Percentiles rank a stretch among this genome's conserved stretches.
phyloP scores from a whole-genome alignment of 1,140 invertebrate genomes.

The Elymnias hypermnestra region DNA sequence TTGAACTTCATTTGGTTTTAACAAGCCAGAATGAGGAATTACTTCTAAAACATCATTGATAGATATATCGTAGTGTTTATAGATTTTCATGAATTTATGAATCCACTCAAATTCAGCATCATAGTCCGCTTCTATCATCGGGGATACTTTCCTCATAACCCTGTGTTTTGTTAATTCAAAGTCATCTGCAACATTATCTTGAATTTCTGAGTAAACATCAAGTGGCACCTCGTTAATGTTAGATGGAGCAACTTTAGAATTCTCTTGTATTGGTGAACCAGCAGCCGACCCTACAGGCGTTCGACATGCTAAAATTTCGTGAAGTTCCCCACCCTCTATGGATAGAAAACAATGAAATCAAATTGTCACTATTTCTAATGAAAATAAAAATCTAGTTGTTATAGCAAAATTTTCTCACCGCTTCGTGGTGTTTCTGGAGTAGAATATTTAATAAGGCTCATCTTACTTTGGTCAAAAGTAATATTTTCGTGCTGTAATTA shows the following conservation, averaged over 20 bases:
- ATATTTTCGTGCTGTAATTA: background rate
- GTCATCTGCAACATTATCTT: conserved; percentile 9
- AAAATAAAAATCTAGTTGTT: background rate
- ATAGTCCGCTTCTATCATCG: conserved; percentile 42
- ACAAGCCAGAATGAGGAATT: conserved; percentile 46
- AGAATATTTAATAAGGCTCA: conserved; percentile 5
- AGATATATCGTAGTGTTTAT: conserved; percentile 22
- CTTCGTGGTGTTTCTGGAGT: conserved; percentile 5
- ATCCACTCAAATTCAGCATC: conserved; percentile 48
- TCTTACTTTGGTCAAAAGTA: background rate
- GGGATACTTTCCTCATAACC: conserved; percentile 39
- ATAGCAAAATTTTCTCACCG: background rate
- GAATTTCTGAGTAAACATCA: conserved; percentile 4
- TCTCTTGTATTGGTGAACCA: conserved; percentile 12
- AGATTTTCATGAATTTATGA: conserved; percentile 43
- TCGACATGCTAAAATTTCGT: conserved; percentile 31
- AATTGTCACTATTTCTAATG: too few relatives aligned
- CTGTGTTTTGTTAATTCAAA: conserved; percentile 22
- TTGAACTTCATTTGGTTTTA: conserved; percentile 56
- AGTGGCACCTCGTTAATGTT: conserved; percentile 2
- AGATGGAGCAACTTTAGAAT: conserved; percentile 1
- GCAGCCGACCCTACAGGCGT: conserved; percentile 21
- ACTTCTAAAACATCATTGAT: conserved; percentile 50
- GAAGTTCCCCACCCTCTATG: conserved; percentile 19
- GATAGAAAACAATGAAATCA: too few relatives aligned